Evolutionary conservation across 2,888 invertebrate species (phyloP).

Genomic region (Ennomos quercinarius): DNA sequence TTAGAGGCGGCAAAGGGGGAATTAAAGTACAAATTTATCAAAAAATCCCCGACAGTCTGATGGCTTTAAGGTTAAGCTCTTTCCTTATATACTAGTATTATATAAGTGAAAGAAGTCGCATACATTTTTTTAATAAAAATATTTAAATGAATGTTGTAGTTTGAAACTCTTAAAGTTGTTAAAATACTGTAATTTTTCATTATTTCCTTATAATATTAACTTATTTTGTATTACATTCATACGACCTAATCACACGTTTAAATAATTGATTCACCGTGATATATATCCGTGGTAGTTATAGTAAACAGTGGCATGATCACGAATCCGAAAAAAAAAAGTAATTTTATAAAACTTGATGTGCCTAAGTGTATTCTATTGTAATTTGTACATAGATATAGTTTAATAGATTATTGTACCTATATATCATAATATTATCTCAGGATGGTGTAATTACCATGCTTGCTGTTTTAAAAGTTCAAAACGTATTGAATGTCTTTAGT

Average conservation of each 20-base stretch:
- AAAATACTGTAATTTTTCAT: conserved; percentile 45
- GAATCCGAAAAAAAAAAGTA: conserved; percentile 81
- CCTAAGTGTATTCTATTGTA: conserved; percentile 84
- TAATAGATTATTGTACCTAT: conserved; percentile 59
- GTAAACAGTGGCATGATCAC: conserved; percentile 70
- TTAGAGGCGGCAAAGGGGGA: conserved; percentile 60
- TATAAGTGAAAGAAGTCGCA: conserved; percentile 69
- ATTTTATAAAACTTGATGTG: conserved; percentile 86
- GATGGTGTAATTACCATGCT: conserved; percentile 40
- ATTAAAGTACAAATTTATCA: conserved; percentile 83
- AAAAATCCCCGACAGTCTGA: conserved; percentile 61
- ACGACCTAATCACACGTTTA: conserved; percentile 57
- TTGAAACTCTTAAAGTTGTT: conserved; percentile 49
- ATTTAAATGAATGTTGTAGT: conserved; percentile 73
- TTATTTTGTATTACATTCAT: conserved; percentile 38
- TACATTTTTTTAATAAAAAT: conserved; percentile 61
- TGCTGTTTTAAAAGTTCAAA: conserved; percentile 35
- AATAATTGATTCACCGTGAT: conserved; percentile 57
- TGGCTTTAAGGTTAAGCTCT: conserved; percentile 69
- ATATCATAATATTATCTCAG: conserved; percentile 63
- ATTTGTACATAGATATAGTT: conserved; percentile 72
- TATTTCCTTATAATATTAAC: conserved; percentile 47
- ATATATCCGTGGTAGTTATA: conserved; percentile 72
- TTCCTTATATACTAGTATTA: conserved; percentile 69
- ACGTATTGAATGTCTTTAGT: conserved; percentile 43